Evolutionary conservation across 2,797 vertebrate species (phyloP).

Genomic region (Limnodromus scolopaceus): DNA sequence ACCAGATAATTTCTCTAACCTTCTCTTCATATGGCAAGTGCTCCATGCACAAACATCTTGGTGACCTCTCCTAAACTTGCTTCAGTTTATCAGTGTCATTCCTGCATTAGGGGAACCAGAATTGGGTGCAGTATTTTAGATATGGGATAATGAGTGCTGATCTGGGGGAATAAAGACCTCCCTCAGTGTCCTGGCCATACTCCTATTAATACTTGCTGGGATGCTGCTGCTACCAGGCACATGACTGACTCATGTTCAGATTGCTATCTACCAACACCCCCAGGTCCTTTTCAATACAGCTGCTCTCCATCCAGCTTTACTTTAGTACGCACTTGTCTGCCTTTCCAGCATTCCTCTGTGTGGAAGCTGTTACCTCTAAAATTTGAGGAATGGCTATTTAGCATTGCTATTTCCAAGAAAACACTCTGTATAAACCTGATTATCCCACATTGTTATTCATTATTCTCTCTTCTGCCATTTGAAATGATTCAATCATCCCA

Average conservation of each 20-base stretch:
- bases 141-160: no score
- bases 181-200: not conserved
- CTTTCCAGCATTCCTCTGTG: not conserved
- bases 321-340: not conserved
- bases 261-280: not conserved
- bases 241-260: not conserved
- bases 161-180: not conserved
- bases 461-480: slow-evolving; percentile 10
- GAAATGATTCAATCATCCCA: not conserved
- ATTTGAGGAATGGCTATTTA: not conserved
- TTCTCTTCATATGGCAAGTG: not conserved
- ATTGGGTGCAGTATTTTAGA: not conserved
- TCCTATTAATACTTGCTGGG: not conserved
- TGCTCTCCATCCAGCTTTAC: not conserved
- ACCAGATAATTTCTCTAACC: not conserved
- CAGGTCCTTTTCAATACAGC: not conserved
- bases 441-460: not conserved
- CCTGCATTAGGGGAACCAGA: not conserved
- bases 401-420: not conserved
- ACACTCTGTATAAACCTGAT: not conserved
- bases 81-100: not conserved
- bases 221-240: not conserved
- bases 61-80: not conserved
- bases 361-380: not conserved
- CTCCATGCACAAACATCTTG: not conserved